Conservation (phyloP, 2,888 invertebrate genomes). For the Nomada fabriciana region DNA sequence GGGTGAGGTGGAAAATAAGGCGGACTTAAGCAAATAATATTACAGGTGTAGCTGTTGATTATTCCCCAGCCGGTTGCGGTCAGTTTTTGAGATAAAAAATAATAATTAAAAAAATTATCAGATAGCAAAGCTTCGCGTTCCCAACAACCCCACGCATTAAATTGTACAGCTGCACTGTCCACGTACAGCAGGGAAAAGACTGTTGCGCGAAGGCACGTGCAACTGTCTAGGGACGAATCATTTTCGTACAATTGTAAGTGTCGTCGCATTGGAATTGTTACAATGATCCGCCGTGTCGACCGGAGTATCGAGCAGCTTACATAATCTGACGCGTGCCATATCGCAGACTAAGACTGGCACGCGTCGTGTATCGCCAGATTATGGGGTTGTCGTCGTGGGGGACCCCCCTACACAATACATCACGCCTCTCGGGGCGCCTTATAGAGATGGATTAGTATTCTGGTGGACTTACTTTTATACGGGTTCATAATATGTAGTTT, state of each 20-base stretch:
- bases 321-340: conserved; percentile 49
- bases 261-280: not conserved
- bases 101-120: no score
- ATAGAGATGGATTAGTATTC: conserved; percentile 40
- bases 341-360: conserved; percentile 11
- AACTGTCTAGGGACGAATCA: no score
- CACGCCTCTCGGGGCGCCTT: conserved; percentile 25
- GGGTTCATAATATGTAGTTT: no score
- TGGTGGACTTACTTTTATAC: conserved; percentile 27
- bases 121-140: no score
- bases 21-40: no score
- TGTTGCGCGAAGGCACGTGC: no score
- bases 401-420: conserved; percentile 30
- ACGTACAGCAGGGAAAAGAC: no score
- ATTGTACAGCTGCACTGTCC: no score
- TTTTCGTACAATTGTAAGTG: not conserved
- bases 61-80: not conserved
- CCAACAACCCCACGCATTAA: no score
- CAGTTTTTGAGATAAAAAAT: no score
- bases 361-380: conserved; percentile 42
- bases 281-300: conserved; percentile 40
- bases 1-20: no score
- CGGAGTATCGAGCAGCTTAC: conserved; percentile 34
- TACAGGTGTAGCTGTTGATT: no score
- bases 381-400: conserved; percentile 31